phyloP scores from a whole-genome alignment of 2,888 invertebrate genomes.

The Sylvicola fuscatus region DNA sequence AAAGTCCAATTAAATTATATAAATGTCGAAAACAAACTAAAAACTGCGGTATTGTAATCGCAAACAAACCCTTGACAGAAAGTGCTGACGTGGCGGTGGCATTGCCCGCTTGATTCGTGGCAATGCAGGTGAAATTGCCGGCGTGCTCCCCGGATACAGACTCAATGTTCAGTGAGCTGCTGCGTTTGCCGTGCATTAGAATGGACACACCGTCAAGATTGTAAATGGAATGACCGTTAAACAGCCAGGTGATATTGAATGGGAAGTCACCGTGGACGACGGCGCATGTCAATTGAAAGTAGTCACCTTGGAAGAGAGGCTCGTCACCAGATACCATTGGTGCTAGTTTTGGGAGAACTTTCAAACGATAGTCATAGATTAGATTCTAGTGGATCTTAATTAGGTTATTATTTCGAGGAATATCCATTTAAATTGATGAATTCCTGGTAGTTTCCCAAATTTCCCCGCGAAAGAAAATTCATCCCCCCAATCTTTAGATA shows the following conservation, averaged over 20 bases:
- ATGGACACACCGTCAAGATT: constrained; percentile 16
- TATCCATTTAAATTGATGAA: no score
- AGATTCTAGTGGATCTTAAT: no score
- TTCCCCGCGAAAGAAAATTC: no score
- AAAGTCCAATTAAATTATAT: no score
- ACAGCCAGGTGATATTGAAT: constrained; percentile 54
- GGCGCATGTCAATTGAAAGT: constrained; percentile 40
- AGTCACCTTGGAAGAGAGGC: constrained; percentile 37
- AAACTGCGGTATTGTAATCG: no score
- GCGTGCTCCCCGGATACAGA: constrained; percentile 39
- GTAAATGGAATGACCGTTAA: constrained; percentile 27
- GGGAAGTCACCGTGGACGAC: constrained; percentile 63
- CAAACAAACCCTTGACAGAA: constrained; percentile 36
- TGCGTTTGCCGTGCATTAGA: constrained; percentile 30
- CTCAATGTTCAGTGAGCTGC: constrained; percentile 40
- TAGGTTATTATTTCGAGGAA: no score
- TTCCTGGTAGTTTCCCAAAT: no score
- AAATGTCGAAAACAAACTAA: no score
- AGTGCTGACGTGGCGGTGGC: constrained; percentile 29
- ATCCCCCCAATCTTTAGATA: no score
- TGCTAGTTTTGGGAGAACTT: constrained; percentile 42
- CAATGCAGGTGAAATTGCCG: constrained; percentile 36
- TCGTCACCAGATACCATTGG: constrained; percentile 45
- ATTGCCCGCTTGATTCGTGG: constrained; percentile 33
- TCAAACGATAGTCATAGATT: no score